Evolutionary conservation across 2,797 vertebrate genomes (phyloP).

Genomic region (Sarcophilus harrisii): DNA sequence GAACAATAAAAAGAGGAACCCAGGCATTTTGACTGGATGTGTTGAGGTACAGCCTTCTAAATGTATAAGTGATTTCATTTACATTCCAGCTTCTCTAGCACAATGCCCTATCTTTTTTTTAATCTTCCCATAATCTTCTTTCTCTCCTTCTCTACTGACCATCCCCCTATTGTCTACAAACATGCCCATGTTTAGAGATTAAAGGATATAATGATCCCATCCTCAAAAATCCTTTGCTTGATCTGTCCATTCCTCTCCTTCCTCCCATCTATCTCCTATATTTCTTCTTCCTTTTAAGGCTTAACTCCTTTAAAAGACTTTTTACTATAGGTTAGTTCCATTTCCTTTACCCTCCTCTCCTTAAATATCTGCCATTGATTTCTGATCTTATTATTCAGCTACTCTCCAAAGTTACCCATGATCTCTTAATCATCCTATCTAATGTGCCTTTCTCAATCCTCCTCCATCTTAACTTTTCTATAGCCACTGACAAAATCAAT

Average conservation of each 20-base stretch:
- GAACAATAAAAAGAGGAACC: neutral
- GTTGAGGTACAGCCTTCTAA: neutral
- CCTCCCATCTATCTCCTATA: neutral
- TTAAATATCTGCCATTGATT: neutral
- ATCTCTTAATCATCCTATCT: too few relatives aligned
- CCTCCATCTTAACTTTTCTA: too few relatives aligned
- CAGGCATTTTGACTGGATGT: neutral
- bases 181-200: neutral
- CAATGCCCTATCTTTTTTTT: neutral
- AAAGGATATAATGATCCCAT: neutral
- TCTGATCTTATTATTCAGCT: neutral
- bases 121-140: neutral
- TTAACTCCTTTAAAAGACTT: neutral
- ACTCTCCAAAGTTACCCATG: neutral
- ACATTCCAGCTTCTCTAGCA: neutral
- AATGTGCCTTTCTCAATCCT: too few relatives aligned
- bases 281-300: neutral
- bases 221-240: neutral
- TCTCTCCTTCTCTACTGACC: neutral
- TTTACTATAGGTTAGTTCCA: neutral
- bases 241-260: neutral
- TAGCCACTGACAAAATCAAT: too few relatives aligned
- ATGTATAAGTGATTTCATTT: neutral
- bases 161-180: neutral
- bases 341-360: neutral